Base-by-base conservation (phyloP, 2,113 vertebrate genomes). In the Megaceryle maxima region DNA sequence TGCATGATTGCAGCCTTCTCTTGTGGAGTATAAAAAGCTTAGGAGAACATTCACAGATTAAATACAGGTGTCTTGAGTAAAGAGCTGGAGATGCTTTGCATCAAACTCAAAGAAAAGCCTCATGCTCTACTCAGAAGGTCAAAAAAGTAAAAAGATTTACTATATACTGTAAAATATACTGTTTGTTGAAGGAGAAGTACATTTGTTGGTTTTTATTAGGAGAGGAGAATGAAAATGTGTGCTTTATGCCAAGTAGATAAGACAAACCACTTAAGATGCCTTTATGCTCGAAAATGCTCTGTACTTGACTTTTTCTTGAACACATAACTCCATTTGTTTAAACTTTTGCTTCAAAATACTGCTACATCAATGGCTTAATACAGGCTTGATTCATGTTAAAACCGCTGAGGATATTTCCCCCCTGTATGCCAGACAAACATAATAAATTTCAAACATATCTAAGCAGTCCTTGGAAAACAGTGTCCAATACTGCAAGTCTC, bases 51-150 rank as follows among this genome's bases (percentile, higher is more conserved):
- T 94, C 33, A 64, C 62, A 95, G 96, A 99, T 98, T 98, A 95
- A 97, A 98, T 97, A 92, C 98, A 98, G 98, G 98, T 98, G 98
- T 96, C 74, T 87, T 85, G 24, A 79, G 86, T 95, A 86, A 96
- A 79, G 85, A 46, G 59, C 80, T 86, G 84, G 98, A 98, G 97
- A 96, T 98, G 96, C 96, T 97, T 97, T 97, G 93, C 35, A 95
- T 96, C 94, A 94, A 78, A 95, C 96, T 97, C 96, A 98, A 97
- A 37, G 37, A 37, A 37, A 97, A 97, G 75, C 73, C 37, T 90
- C 50, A 62, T 92, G 87, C 37, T 83, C 80, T 92, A 88, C 37
- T 83, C 77, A 92, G 93, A 97, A 96, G 92, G 85, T 82, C 37
- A 93, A 95, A 95, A 89, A 88, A 94, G 86, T 22, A 83, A 73